Base-by-base conservation (phyloP, 1,140 invertebrate species). In the Sweltsa coloradensis region DNA sequence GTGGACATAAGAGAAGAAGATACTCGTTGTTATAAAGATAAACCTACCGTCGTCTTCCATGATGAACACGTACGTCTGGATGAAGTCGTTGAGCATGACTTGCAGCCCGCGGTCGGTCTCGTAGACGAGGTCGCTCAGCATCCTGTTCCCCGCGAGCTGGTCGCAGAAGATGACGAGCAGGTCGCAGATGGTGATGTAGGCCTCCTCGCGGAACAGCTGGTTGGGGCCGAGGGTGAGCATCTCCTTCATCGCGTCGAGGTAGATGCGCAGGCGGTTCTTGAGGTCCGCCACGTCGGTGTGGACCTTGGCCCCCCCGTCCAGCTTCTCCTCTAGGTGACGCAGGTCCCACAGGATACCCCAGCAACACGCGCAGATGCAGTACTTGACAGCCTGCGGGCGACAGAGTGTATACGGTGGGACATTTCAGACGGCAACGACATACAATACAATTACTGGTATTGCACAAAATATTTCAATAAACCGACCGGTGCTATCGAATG, bases 151-250 rank as follows among this genome's bases (percentile, higher is more conserved):
- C 19, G 73, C 71, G 42, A 96, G 62, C 57, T 95, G 86, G 62
- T 86, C 84, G 54, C 90, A 93, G 70, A 97, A 98, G 42, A 95
- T 74, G n/a, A 99, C 83, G 23, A 98, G 68, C 49, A 94, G 67
- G 70, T 99, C 96, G 66, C 94, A 98, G 31, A 99, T 81, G 11
- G 86, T 88, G 27, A 89, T 80, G 64, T 93, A 99, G 0, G 91
- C 89, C 49, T 61, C 61, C 54, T 63, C 61, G 52, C 53, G 57
- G 47, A 56, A 61, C 3, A 44, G 6, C 22, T 50, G 48, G 26
- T 43, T 31, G 0, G 21, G 41, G 5, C 48, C 48, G 22, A 31
- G 24, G n/a, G 40, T 23, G n/a, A 50, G 41, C 21, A 89, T 73
- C 53, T 78, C 68, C 54, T 78, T 75, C 70, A 88, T 84, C 13